A percentile compares a stretch with the other conserved stretches of the same genome.
phyloP scores from a whole-genome alignment of 2,888 invertebrate species.

The Maniola hyperantus region DNA sequence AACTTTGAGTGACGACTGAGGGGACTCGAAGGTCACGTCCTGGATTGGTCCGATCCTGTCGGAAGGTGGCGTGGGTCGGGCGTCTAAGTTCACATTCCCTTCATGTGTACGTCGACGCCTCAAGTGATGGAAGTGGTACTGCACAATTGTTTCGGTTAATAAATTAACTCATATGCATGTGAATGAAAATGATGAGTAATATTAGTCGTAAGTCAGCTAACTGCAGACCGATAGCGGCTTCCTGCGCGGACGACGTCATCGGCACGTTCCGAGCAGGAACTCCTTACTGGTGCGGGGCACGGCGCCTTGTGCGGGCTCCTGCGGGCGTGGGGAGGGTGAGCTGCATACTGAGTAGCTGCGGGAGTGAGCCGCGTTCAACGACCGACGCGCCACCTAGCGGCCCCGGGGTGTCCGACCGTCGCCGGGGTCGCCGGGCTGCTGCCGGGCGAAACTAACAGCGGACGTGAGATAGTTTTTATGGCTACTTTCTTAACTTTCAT shows the following conservation, averaged over 20 bases:
- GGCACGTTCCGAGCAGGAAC: constrained; percentile 2
- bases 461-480: constrained; percentile 12
- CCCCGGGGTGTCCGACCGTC: constrained; percentile 16
- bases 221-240: neutral
- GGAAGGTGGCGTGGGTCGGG: neutral
- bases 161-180: neutral
- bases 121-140: neutral
- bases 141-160: neutral
- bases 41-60: too few relatives aligned
- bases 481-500: constrained; percentile 20
- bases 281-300: neutral
- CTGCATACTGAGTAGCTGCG: constrained; percentile 38
- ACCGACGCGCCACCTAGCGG: constrained; percentile 31
- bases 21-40: too few relatives aligned
- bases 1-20: too few relatives aligned
- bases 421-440: neutral
- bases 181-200: neutral
- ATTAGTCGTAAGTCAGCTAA: neutral
- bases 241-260: neutral
- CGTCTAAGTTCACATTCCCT: neutral
- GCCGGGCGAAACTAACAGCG: constrained; percentile 3
- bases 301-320: neutral
- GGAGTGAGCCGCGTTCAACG: constrained; percentile 40
- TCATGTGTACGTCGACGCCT: neutral
- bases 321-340: constrained; percentile 9